These are phyloP conservation scores for Larimichthys polyactis DNA, from an alignment of 2,113 vertebrate species.

Conservation along the genomic window DNA sequence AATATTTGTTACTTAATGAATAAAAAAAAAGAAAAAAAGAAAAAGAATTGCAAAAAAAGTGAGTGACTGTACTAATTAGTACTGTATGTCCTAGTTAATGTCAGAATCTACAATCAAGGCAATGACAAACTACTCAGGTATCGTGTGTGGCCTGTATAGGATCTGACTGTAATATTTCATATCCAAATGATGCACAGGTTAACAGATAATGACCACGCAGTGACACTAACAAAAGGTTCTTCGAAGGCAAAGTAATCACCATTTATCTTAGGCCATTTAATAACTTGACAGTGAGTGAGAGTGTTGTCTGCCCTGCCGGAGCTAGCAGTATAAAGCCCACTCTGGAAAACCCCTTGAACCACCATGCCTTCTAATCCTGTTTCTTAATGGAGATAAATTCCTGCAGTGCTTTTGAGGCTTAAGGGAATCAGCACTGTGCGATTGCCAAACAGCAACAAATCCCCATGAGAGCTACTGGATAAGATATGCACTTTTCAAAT, in stretches of 20 bases:
- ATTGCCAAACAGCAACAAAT: constrained; percentile 75
- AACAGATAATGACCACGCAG: constrained; percentile 36
- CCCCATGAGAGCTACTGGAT: constrained; percentile 61
- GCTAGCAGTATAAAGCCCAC: constrained; percentile 34
- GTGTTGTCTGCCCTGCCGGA: constrained; percentile 20
- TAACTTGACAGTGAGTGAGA: constrained; percentile 58
- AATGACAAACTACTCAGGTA: neutral
- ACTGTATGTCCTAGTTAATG: neutral
- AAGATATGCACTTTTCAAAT: constrained; percentile 67
- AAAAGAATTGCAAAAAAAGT: neutral
- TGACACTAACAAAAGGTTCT: constrained; percentile 40
- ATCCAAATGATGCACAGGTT: constrained; percentile 27
- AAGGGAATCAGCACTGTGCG: constrained; percentile 64
- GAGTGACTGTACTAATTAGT: neutral
- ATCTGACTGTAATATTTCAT: constrained; percentile 7
- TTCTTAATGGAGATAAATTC: constrained; percentile 80
- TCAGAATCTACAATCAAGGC: neutral
- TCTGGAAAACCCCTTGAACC: constrained; percentile 62
- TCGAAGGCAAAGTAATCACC: constrained; percentile 51
- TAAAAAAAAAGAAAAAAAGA: neutral
- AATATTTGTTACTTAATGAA: neutral
- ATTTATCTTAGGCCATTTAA: constrained; percentile 58
- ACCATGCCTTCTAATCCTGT: constrained; percentile 74
- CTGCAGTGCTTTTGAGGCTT: constrained; percentile 70
- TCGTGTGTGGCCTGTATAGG: neutral